phyloP scores from a whole-genome alignment of 2,797 vertebrate species.

The Gephyroberyx darwinii region DNA sequence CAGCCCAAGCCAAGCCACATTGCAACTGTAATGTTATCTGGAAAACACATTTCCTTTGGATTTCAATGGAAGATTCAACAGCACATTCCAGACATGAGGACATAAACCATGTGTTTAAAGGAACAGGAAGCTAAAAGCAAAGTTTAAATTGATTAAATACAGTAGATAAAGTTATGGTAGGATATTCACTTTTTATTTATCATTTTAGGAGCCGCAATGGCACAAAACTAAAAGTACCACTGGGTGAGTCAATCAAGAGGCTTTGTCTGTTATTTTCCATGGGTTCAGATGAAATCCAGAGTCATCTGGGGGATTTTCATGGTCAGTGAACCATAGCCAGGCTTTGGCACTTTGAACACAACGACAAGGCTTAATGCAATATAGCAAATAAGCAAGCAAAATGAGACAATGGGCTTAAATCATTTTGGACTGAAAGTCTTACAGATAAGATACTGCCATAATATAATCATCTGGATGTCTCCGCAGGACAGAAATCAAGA shows the following conservation, averaged over 20 bases:
- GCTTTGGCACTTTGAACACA: constrained; percentile 31
- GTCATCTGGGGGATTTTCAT: constrained; percentile 28
- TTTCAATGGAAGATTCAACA: constrained; percentile 56
- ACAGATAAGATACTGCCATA: not conserved
- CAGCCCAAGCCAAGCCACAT: constrained; percentile 65
- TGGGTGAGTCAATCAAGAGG: constrained; percentile 28
- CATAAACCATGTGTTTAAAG: constrained; percentile 40
- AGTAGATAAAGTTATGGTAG: constrained; percentile 24
- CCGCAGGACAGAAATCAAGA: not conserved
- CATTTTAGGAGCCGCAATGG: constrained; percentile 43
- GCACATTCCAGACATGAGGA: constrained; percentile 49
- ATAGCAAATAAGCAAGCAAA: constrained; percentile 22
- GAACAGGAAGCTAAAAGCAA: constrained; percentile 46
- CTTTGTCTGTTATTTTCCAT: constrained; percentile 31
- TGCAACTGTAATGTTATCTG: constrained; percentile 76
- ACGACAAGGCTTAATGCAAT: constrained; percentile 23
- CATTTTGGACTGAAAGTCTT: not conserved
- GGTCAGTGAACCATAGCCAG: constrained; percentile 29
- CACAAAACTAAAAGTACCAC: constrained; percentile 20
- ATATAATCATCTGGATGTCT: constrained; percentile 13
- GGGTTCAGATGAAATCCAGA: constrained; percentile 26
- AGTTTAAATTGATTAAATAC: constrained; percentile 38
- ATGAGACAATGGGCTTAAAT: constrained; percentile 11
- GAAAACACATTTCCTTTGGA: constrained; percentile 76
- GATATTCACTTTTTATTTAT: constrained; percentile 50